phyloP scores from a whole-genome alignment of 2,113 vertebrate species.

The Chloebia gouldiae region DNA sequence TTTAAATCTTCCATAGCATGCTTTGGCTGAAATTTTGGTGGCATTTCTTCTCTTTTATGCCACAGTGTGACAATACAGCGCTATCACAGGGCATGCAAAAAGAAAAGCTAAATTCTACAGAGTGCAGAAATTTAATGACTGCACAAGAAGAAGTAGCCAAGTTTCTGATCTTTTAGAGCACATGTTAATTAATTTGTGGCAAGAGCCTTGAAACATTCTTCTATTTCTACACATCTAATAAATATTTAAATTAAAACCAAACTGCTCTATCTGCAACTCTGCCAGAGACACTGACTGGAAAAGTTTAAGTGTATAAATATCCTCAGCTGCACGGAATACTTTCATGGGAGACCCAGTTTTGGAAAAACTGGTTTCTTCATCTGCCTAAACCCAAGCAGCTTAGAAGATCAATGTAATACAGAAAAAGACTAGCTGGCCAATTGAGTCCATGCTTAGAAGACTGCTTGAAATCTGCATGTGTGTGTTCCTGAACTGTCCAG shows the following conservation, averaged over 20 bases:
- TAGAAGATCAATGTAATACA: neutral
- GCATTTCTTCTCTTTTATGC: neutral
- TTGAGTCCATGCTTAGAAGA: neutral
- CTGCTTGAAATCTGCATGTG: neutral
- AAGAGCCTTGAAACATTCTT: neutral
- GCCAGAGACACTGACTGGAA: neutral
- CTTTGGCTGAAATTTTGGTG: neutral
- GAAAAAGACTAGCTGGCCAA: neutral
- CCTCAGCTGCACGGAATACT: neutral
- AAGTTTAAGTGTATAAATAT: neutral
- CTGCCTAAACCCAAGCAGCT: neutral
- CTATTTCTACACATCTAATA: neutral
- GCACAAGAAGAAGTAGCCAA: neutral
- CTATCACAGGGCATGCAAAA: neutral
- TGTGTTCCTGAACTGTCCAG: neutral
- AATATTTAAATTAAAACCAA: neutral
- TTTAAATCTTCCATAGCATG: neutral
- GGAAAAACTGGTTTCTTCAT: neutral
- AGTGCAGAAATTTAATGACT: neutral
- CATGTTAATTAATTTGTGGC: fast-evolving
- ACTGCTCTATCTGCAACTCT: neutral
- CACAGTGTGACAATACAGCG: neutral
- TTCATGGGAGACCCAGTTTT: neutral
- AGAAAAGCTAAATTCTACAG: neutral
- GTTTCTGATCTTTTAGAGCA: neutral